phyloP scores from a whole-genome alignment of 1,140 invertebrate species.

The Penaeus japonicus region DNA sequence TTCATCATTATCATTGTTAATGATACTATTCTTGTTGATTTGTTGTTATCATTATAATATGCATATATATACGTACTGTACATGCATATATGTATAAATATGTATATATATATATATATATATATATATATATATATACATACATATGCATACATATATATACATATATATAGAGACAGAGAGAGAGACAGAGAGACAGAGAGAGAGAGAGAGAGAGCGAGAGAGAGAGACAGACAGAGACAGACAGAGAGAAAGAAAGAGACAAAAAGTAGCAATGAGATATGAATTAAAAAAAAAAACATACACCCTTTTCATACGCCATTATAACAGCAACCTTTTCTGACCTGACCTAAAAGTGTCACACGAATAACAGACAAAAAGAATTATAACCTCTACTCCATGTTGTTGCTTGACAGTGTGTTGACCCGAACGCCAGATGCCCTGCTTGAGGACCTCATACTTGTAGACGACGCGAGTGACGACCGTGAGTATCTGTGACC shows the following conservation, averaged over 20 bases:
- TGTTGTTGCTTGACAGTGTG: conserved; percentile 75
- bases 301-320: too few relatives aligned
- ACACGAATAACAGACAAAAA: background rate
- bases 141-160: too few relatives aligned
- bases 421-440: conserved; percentile 80
- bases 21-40: too few relatives aligned
- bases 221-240: too few relatives aligned
- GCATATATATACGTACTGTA: background rate
- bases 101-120: background rate
- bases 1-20: too few relatives aligned
- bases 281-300: too few relatives aligned
- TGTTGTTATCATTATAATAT: background rate
- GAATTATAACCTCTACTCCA: conserved; percentile 59
- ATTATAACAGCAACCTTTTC: too few relatives aligned
- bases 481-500: background rate
- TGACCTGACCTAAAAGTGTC: background rate
- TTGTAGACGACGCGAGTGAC: conserved; percentile 88
- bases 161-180: too few relatives aligned
- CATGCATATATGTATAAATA: background rate
- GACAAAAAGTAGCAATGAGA: too few relatives aligned
- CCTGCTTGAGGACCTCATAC: conserved; percentile 87
- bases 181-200: too few relatives aligned
- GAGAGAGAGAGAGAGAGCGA: too few relatives aligned
- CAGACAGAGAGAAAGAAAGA: too few relatives aligned
- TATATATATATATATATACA: background rate